Conservation (phyloP, 92 coral and sea anemone species). For the Virgularia gustaviana region DNA sequence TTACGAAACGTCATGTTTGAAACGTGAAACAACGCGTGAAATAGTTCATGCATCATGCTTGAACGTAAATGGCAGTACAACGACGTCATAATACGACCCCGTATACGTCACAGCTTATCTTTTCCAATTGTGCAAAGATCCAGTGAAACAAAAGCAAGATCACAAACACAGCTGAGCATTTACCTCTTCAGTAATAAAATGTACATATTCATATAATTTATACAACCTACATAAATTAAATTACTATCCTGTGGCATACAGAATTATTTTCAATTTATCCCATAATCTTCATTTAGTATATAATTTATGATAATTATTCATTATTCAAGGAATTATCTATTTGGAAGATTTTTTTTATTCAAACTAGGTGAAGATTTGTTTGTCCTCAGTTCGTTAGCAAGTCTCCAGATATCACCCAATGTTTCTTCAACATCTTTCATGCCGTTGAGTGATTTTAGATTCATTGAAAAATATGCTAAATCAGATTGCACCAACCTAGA, state of each 20-base stretch:
- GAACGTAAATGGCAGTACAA: too few species aligned
- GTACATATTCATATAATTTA: neutral
- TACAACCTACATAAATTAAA: neutral
- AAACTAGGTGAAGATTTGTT: conserved; percentile 46
- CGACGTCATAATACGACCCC: too few species aligned
- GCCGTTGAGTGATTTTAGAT: conserved; percentile 69
- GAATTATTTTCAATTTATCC: neutral
- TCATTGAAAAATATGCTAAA: conserved; percentile 84
- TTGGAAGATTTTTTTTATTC: conserved; percentile 18
- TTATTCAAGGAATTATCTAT: neutral
- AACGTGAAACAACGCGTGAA: too few species aligned
- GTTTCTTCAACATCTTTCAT: conserved; percentile 67
- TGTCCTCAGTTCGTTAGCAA: conserved; percentile 64
- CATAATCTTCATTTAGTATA: neutral
- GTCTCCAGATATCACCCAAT: conserved; percentile 82
- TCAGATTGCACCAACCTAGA: conserved; percentile 87
- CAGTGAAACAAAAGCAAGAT: too few species aligned
- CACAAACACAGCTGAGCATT: neutral
- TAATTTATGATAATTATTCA: neutral
- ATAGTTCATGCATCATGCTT: too few species aligned
- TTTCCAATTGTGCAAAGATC: too few species aligned
- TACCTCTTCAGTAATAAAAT: neutral
- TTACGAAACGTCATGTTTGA: neutral
- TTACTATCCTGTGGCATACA: neutral
- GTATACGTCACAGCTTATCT: too few species aligned